Percentiles rank a stretch among this genome's conserved stretches.
These are phyloP conservation scores for Malthinus flaveolus DNA, from an alignment of 2,888 invertebrate genomes.

Conservation along the genomic window DNA sequence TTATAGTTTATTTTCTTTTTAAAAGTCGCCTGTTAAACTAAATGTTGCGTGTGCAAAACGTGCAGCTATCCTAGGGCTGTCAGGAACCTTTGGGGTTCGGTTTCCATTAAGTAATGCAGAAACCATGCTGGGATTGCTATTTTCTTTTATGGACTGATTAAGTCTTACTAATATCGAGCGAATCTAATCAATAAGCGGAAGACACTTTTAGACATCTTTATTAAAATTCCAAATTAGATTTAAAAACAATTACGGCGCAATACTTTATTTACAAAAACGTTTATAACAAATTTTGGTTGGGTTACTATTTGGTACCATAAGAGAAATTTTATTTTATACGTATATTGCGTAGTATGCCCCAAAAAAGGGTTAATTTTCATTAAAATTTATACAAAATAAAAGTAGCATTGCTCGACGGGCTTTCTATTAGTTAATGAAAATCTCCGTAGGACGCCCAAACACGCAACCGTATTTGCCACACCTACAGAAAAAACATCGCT, in stretches of 20 bases:
- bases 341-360: too few species aligned
- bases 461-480: slow-evolving; percentile 29
- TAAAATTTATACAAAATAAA: neutral
- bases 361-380: neutral
- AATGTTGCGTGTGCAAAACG: slow-evolving; percentile 20
- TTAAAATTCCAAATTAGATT: too few species aligned
- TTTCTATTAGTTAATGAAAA: slow-evolving; percentile 39
- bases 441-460: slow-evolving; percentile 32
- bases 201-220: too few species aligned
- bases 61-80: slow-evolving; percentile 22
- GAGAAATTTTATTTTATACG: too few species aligned
- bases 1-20: neutral
- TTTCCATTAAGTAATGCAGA: slow-evolving; percentile 37
- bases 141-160: slow-evolving; percentile 32
- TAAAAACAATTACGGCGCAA: too few species aligned
- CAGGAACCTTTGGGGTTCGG: slow-evolving; percentile 26
- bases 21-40: neutral
- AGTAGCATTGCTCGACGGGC: slow-evolving; percentile 20
- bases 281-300: too few species aligned
- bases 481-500: slow-evolving; percentile 7
- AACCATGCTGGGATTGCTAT: slow-evolving; percentile 34
- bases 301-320: too few species aligned
- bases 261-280: too few species aligned
- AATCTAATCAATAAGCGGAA: slow-evolving; percentile 20
- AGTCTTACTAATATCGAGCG: slow-evolving; percentile 21